Evolutionary conservation across 1,140 invertebrate genomes (phyloP).

Genomic region (Drosophila micromelanica): DNA sequence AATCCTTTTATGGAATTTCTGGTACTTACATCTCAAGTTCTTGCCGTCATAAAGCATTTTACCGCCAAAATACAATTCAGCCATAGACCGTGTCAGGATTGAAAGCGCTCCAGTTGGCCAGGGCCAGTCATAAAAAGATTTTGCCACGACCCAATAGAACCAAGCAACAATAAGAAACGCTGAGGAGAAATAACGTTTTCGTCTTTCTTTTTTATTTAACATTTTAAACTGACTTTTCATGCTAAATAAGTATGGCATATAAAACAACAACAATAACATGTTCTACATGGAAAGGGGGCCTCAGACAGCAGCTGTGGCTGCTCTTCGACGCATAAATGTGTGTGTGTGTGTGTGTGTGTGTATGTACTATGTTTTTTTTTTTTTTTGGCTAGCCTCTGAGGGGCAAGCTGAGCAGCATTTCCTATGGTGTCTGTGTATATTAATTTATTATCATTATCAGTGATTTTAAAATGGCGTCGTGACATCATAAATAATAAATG

Average conservation of each 20-base stretch:
- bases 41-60: constrained; percentile 52
- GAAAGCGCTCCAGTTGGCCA: constrained; percentile 23
- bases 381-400: constrained; percentile 9
- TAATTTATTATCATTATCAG: constrained; percentile 84
- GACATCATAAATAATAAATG: constrained; percentile 80
- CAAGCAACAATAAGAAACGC: constrained; percentile 39
- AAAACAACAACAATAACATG: constrained; percentile 40
- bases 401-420: constrained; percentile 12
- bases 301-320: constrained; percentile 18
- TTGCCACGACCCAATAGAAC: constrained; percentile 32
- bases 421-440: constrained; percentile 64
- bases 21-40: constrained; percentile 46
- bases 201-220: constrained; percentile 52
- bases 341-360: constrained; percentile 12
- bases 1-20: constrained; percentile 29
- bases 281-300: not conserved
- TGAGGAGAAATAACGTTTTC: constrained; percentile 16
- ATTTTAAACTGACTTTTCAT: constrained; percentile 81
- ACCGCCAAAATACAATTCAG: constrained; percentile 47
- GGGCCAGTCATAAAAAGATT: constrained; percentile 65
- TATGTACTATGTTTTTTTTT: too few relatives aligned
- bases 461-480: constrained; percentile 82
- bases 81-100: constrained; percentile 36
- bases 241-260: constrained; percentile 74
- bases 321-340: constrained; percentile 12